Conservation (phyloP, 2,113 vertebrate genomes). For the Jacana jacana region DNA sequence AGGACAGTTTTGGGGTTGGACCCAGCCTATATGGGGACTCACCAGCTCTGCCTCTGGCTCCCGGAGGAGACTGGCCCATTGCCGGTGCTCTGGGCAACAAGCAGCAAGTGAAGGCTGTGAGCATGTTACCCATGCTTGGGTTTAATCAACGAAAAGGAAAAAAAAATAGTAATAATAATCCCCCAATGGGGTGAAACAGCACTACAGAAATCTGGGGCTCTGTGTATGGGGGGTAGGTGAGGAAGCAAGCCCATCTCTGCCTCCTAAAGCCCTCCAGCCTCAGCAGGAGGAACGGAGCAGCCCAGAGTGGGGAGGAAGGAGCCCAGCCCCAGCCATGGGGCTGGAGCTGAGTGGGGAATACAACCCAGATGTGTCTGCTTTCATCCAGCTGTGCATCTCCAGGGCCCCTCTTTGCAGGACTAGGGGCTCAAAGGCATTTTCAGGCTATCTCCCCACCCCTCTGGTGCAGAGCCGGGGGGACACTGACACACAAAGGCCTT, state of each 20-base stretch:
- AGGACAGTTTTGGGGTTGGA: not conserved
- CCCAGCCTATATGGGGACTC: fast-evolving
- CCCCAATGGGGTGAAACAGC: not conserved
- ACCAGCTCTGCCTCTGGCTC: fast-evolving
- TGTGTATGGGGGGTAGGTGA: fast-evolving
- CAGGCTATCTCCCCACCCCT: not conserved
- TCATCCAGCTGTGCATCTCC: not conserved
- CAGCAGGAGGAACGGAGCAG: not conserved
- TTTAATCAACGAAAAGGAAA: not conserved
- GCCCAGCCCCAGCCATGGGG: not conserved
- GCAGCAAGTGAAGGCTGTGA: not conserved
- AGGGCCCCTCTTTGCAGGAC: not conserved
- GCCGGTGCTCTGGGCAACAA: not conserved
- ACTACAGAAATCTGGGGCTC: not conserved
- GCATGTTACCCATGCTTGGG: fast-evolving
- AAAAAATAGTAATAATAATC: not conserved
- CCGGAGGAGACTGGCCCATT: not conserved
- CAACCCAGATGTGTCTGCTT: not conserved
- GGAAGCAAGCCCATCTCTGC: not conserved
- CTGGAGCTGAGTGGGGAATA: not conserved
- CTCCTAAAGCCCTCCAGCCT: not conserved
- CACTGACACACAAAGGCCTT: not conserved
- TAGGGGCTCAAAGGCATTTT: not conserved
- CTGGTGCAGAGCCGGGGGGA: not conserved
- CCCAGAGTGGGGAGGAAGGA: not conserved